These are phyloP conservation scores for Monochamus saltuarius DNA, from an alignment of 1,140 invertebrate genomes.

Conservation along the genomic window DNA sequence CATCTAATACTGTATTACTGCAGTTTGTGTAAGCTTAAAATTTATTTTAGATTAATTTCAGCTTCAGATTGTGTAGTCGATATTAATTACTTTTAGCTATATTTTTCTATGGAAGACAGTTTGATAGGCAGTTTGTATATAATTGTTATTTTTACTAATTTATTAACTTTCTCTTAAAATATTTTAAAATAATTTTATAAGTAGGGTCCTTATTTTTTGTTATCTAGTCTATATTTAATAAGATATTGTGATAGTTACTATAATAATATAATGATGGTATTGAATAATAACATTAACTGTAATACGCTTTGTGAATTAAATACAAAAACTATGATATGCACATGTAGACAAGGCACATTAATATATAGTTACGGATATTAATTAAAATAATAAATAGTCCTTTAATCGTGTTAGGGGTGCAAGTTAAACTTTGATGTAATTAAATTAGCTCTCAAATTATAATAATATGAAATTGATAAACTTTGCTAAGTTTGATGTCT, in stretches of 20 bases:
- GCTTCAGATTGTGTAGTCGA: neutral
- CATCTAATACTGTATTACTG: conserved; percentile 40
- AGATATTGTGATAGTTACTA: conserved; percentile 16
- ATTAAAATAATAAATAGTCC: neutral
- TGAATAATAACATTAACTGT: too few species aligned
- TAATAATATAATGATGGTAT: conserved; percentile 5
- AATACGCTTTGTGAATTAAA: conserved; percentile 13
- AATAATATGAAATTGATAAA: neutral
- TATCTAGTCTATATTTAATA: conserved; percentile 17
- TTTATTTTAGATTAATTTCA: conserved; percentile 1
- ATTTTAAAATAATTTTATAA: neutral
- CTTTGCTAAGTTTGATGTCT: too few species aligned
- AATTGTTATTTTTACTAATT: conserved; percentile 5
- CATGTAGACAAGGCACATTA: conserved; percentile 37
- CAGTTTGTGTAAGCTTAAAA: conserved; percentile 36
- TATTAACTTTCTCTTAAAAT: neutral
- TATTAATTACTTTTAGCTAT: neutral
- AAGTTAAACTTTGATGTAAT: neutral
- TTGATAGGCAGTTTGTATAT: conserved; percentile 16
- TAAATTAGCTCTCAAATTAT: conserved; percentile 2
- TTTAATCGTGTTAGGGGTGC: neutral
- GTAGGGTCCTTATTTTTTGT: too few species aligned
- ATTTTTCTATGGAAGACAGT: neutral
- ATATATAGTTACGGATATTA: neutral
- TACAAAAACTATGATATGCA: conserved; percentile 25